A percentile compares a stretch with the other conserved stretches of the same genome.
Conservation (phyloP, 2,113 vertebrate genomes). For the Hippopotamus amphibius region DNA sequence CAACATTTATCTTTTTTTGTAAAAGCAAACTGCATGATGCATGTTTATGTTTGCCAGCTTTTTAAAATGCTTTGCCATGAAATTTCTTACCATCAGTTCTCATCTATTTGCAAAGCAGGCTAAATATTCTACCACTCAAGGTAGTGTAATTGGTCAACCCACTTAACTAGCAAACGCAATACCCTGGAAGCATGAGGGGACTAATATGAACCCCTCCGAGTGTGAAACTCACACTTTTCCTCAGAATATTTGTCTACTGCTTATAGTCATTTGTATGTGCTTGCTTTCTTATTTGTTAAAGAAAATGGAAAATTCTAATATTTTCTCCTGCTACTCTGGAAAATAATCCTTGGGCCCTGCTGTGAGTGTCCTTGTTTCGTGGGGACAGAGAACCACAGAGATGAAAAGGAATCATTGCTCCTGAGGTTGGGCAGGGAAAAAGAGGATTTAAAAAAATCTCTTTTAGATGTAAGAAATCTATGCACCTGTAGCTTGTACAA, state of each 20-base stretch:
- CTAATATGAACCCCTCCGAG: not conserved
- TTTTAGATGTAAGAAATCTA: not conserved
- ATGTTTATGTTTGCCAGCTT: slow-evolving; percentile 1
- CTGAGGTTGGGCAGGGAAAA: not conserved
- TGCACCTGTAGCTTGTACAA: not conserved
- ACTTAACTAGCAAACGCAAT: not conserved
- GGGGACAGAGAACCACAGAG: not conserved
- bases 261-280: not conserved
- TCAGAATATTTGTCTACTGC: not conserved
- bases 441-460: not conserved
- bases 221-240: not conserved
- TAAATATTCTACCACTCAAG: not conserved
- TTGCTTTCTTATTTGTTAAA: slow-evolving; percentile 16
- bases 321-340: not conserved
- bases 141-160: not conserved
- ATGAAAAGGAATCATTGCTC: not conserved
- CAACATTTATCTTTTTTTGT: not conserved
- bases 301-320: not conserved
- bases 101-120: not conserved
- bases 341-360: not conserved
- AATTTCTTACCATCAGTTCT: not conserved
- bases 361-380: not conserved
- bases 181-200: not conserved
- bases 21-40: not conserved
- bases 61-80: not conserved